Conservation (phyloP, 2,888 invertebrate genomes). For the Eristalis tenax region DNA sequence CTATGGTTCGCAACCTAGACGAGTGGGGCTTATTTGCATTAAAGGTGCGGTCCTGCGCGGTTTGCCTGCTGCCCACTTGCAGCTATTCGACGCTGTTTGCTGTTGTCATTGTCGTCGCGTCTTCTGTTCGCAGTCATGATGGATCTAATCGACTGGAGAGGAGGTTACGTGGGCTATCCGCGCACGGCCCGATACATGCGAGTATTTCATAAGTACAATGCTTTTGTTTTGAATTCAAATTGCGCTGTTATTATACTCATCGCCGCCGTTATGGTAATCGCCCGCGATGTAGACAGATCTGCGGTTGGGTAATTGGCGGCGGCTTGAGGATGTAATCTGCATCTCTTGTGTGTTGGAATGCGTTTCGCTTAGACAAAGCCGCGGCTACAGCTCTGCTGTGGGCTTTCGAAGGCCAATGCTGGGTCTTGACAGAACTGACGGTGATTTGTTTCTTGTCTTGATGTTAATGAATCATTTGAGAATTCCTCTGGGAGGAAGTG, state of each 20-base stretch:
- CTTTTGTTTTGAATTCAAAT: slow-evolving; percentile 33
- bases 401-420: background rate
- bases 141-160: background rate
- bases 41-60: background rate
- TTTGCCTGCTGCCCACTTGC: background rate
- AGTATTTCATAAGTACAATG: slow-evolving; percentile 48
- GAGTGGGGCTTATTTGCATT: background rate
- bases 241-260: slow-evolving; percentile 25
- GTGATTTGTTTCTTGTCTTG: background rate
- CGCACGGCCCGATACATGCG: slow-evolving; percentile 2
- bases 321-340: slow-evolving; percentile 62
- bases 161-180: slow-evolving; percentile 51
- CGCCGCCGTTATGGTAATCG: slow-evolving; percentile 38
- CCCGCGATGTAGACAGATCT: slow-evolving; percentile 35
- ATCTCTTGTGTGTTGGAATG: slow-evolving; percentile 10
- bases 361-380: background rate
- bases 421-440: background rate
- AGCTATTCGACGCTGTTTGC: background rate
- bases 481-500: no score
- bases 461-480: background rate
- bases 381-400: background rate
- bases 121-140: background rate
- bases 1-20: background rate
- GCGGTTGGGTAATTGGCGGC: slow-evolving; percentile 59
- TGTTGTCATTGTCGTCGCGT: background rate